Evolutionary conservation across 2,888 invertebrate genomes (phyloP), one percentile per base, ranked within the genome.

Genomic region (Platynereis dumerilii): DNA sequence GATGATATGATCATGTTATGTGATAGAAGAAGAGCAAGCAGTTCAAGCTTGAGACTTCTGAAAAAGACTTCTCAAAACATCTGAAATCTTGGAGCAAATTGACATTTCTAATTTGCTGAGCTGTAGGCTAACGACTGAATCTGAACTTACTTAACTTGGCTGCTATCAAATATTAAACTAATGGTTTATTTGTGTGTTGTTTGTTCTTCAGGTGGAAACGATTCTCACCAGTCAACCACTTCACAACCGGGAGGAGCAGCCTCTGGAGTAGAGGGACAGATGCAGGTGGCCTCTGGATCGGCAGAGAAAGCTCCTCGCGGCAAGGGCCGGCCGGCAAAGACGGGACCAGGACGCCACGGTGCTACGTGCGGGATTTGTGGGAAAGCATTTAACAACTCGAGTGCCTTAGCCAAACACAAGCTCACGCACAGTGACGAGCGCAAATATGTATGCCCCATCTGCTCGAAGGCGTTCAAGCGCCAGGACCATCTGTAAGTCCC

Each of bases 401-500:
- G 96, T 78, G 96, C 96, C 71, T 88, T 97, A 82, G 96, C 83
- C 27, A 84, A 84, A 69, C 84, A 84, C 94, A 96, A 96, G 86
- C 88, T 97, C 85, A 97, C 96, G 74, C 97, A 97, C 88, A 96
- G 96, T 87, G 96, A 97, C 86, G 97, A 97, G 85, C 88, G 97
- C 78, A 95, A 95, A 85, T 96, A 96, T 86, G 92, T 94, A 74
- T 97, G 97, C 87, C 90, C 90, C 81, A 92, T 96, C 85, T 97
- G 97, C 87, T 91, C 93, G 72, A 97, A 97, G 87, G 96, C 96
- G 75, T 97, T 97, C 89, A 97, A 97, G 87, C 89, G 97, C 84
- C 96, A 97, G 87, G 97, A 97, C 87, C 96, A 97, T 87, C 90
- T 97, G 94, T 96, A 88, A 94, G 95, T 81, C n/a, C 34, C 34